Evolutionary conservation across 2,888 invertebrate species (phyloP).

Genomic region (Caenorhabditis sinica): DNA sequence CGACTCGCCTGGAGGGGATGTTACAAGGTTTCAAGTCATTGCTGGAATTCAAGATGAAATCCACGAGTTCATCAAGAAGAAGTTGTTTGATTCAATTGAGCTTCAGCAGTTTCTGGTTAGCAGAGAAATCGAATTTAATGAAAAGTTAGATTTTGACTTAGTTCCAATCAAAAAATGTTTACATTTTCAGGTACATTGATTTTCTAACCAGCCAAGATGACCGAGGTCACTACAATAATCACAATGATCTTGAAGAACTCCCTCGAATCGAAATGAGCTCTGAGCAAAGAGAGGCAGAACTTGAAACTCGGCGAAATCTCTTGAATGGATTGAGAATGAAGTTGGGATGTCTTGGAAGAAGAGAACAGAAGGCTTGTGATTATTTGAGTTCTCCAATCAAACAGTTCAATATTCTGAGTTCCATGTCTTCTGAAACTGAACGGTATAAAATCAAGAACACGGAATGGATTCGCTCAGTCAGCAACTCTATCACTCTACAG

Average conservation of each 20-base stretch:
- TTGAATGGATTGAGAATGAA: background rate
- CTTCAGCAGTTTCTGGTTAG: slow-evolving; percentile 8
- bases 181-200: slow-evolving; percentile 20
- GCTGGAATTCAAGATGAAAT: slow-evolving; percentile 24
- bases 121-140: slow-evolving; percentile 28
- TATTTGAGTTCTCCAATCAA: background rate
- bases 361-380: slow-evolving; percentile 2
- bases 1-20: background rate
- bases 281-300: background rate
- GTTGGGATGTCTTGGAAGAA: background rate
- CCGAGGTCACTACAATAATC: slow-evolving; percentile 14
- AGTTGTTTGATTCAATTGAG: slow-evolving; percentile 21
- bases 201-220: background rate
- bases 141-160: slow-evolving; percentile 24
- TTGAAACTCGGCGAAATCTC: background rate
- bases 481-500: background rate
- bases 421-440: background rate
- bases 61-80: slow-evolving; percentile 7
- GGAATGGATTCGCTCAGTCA: background rate
- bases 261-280: background rate
- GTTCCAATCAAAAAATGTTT: background rate
- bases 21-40: background rate
- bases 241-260: slow-evolving; percentile 23
- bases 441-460: slow-evolving; percentile 16
- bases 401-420: background rate